Base-by-base conservation (phyloP, 2,113 vertebrate genomes). In the Hippocampus mohnikei region DNA sequence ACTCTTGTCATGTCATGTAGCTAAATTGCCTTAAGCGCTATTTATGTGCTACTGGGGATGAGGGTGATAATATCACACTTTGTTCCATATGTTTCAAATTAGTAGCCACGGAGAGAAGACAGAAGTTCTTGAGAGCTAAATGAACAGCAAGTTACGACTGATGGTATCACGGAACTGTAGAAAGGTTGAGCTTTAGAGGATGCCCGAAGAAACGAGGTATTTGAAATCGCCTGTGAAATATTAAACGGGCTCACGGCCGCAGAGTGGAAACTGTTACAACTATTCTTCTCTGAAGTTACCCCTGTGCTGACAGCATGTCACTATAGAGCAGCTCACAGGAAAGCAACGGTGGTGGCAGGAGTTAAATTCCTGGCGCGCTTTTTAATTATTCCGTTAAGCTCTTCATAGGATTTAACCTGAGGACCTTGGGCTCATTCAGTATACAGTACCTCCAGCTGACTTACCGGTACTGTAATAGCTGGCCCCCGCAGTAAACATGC, bases 211-310 rank as follows among this genome's bases (percentile, higher is more conserved):
- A 62, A 66, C 71, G 41, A 75, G 29, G 29, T 25, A 27, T 70
- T 70, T 64, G 66, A 71, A 70, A 74, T 62, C 52, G 44, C 64
- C 71, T 84, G 77, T 73, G 76, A 83, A 82, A 84, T 88, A 62
- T 69, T 44, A 63, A 81, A 80, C 70, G 42, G 56, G 80, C 77
- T 74, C 80, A 79, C 73, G 74, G 81, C 81, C 80, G 72, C 68
- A 61, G 67, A 71, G 72, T 72, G 80, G 80, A 44, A 21, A 18
- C 40, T 44, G 62, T 64, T 25, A 9, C 10, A 64, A 62, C 60
- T 62, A 40, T 41, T 20, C 13, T 10, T 10, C 13, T 2, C 6
- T 71, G 15, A 73, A 61, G 40, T 41, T 40, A 60, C 40, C 44
- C 42, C 62, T 48, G 73, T 42, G 55, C 33, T 50, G 58, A 46